Base-by-base conservation (phyloP, 1,140 invertebrate genomes). In the Dufourea novaeangliae region DNA sequence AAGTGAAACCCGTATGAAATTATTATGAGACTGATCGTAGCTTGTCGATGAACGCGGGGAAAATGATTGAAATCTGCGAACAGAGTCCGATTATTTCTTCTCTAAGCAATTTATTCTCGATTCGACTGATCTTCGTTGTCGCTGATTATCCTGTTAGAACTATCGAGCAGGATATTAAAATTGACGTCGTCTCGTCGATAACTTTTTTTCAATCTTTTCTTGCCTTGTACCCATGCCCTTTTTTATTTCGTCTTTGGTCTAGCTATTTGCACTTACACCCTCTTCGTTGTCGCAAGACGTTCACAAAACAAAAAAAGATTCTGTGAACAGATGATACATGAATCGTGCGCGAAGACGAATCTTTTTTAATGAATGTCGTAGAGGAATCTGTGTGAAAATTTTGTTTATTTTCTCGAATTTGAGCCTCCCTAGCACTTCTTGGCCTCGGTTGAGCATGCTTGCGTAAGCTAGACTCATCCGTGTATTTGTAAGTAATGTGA, bases 401-500 rank as follows among this genome's bases (percentile, higher is more conserved):
- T 59, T 27, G 25, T n/a, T 2, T 4, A 20, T 68, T 37, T 46
- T 25, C 37, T 61, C 20, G 34, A 44, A 64, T 70, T 78, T 57
- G 44, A 57, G 50, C 41, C 29, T 79, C 54, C 57, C 79, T 73
- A 56, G 66, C 80, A 85, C 76, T 84, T n/a, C 79, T 89, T 87
- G 82, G 68, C 82, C 71, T 63, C 75, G 75, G 78, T 87, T 54
- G 76, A 77, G 77, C 69, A 84, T 62, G 72, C 68, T 84, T 79
- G 80, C 56, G 69, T 85, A 84, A 87, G 68, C 79, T 88, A 81
- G 57, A 73, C 75, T 86, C 80, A 79, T 78, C 82, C 86, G 84
- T 88, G 32, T 79, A 87, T 74, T 83, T 88, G 84, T 86, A 82
- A 88, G 66, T 77, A 88, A 88, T 86, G 78, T 62, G 73, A 71